A percentile compares a stretch with the other conserved stretches of the same genome.
These are phyloP conservation scores for Neomorphus geoffroyi DNA, from an alignment of 2,797 vertebrate genomes.

Conservation along the genomic window DNA sequence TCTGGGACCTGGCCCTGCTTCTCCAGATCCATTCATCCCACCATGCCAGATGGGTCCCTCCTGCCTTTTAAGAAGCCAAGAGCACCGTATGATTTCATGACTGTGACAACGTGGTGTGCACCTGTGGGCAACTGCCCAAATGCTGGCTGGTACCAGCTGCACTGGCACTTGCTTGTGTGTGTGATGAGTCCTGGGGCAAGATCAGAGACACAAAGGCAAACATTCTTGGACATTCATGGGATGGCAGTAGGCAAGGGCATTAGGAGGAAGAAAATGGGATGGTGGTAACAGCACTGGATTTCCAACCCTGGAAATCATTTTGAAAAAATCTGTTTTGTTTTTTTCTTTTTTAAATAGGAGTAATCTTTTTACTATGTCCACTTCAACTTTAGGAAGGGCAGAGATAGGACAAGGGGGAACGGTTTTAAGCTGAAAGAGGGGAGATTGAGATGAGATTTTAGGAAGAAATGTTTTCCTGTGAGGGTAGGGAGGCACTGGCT, in stretches of 20 bases:
- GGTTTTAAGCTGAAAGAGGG: too few relatives aligned
- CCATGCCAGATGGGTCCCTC: not conserved
- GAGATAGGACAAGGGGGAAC: too few relatives aligned
- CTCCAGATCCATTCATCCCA: not conserved
- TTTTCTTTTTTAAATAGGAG: not conserved
- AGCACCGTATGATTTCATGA: not conserved
- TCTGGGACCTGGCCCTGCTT: not conserved
- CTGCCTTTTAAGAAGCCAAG: not conserved
- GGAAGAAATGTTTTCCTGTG: too few relatives aligned
- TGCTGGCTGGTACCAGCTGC: not conserved
- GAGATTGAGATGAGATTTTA: too few relatives aligned
- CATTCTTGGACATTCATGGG: not conserved
- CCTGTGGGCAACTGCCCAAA: not conserved
- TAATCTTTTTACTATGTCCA: not conserved
- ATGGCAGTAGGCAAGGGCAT: rapidly evolving
- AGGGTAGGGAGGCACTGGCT: too few relatives aligned
- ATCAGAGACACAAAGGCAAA: not conserved
- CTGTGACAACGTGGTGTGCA: rapidly evolving
- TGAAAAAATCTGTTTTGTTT: not conserved
- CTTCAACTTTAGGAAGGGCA: not conserved
- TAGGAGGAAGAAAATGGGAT: not conserved
- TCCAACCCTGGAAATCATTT: not conserved
- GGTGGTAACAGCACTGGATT: not conserved
- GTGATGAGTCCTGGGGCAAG: not conserved
- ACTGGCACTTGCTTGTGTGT: not conserved